Percentiles rank a stretch among this genome's conserved stretches.
phyloP scores from a whole-genome alignment of 2,888 invertebrate genomes.

The Hirtodrosophila histrioides region DNA sequence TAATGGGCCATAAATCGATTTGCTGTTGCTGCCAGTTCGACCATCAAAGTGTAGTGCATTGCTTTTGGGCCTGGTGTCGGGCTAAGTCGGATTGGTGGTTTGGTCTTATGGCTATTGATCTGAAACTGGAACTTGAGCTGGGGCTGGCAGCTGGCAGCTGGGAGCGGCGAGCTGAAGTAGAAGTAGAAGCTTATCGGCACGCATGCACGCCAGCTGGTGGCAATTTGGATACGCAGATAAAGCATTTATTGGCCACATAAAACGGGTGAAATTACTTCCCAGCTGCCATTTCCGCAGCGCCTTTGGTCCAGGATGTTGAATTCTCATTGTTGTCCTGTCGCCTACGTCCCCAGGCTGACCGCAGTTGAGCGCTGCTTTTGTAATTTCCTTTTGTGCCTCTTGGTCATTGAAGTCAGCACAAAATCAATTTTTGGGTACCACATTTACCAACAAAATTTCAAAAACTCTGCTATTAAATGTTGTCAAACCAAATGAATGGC shows the following conservation, averaged over 20 bases:
- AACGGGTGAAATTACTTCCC: constrained; percentile 72
- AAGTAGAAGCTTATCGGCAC: constrained; percentile 66
- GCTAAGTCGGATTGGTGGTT: constrained; percentile 9
- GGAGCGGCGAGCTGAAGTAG: constrained; percentile 11
- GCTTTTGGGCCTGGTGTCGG: constrained; percentile 10
- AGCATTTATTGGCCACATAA: constrained; percentile 79
- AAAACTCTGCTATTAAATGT: constrained; percentile 20
- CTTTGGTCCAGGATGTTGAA: constrained; percentile 6
- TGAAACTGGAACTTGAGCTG: neutral
- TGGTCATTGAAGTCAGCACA: constrained; percentile 34
- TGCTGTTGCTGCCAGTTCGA: constrained; percentile 32
- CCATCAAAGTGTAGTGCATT: constrained; percentile 44
- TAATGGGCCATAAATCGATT: constrained; percentile 80
- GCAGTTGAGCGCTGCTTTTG: constrained; percentile 38
- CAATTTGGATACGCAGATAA: constrained; percentile 78
- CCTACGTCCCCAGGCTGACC: constrained; percentile 15
- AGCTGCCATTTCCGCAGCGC: constrained; percentile 25
- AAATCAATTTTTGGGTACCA: constrained; percentile 62
- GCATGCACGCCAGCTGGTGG: constrained; percentile 74
- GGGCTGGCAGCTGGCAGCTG: too few relatives aligned
- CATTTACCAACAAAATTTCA: constrained; percentile 26
- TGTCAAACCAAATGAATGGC: constrained; percentile 15
- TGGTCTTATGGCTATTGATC: constrained; percentile 4
- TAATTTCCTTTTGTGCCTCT: constrained; percentile 55
- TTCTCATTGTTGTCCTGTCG: constrained; percentile 20